Percentiles rank a stretch among this genome's conserved stretches.
phyloP scores from a whole-genome alignment of 2,797 vertebrate species.

The Valencia hispanica region DNA sequence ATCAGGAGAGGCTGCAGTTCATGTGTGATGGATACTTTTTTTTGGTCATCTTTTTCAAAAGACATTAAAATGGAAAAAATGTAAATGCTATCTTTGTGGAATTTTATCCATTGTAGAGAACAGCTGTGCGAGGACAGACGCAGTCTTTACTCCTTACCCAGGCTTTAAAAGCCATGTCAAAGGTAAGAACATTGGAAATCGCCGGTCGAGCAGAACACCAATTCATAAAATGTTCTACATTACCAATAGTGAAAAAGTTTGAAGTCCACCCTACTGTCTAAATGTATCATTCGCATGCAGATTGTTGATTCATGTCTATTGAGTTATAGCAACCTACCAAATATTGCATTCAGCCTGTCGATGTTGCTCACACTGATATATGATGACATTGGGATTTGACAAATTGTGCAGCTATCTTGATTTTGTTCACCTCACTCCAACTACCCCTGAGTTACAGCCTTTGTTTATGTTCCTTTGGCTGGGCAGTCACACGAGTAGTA shows the following conservation, averaged over 20 bases:
- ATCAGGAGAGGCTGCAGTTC: conserved; percentile 39
- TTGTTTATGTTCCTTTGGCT: conserved; percentile 24
- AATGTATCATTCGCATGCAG: background rate
- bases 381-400: background rate
- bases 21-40: conserved; percentile 15
- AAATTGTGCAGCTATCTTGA: background rate
- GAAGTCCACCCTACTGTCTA: background rate
- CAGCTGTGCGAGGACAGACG: conserved; percentile 98
- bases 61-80: conserved; percentile 16
- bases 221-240: background rate
- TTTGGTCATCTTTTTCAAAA: conserved; percentile 5
- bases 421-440: background rate
- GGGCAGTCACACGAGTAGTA: conserved; percentile 91
- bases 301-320: background rate
- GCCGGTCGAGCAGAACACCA: too few relatives aligned
- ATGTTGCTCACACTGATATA: too few relatives aligned
- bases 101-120: conserved; percentile 83
- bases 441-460: background rate
- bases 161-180: conserved; percentile 99
- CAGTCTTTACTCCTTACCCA: conserved; percentile 95
- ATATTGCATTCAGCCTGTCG: background rate
- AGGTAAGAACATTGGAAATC: conserved; percentile 79
- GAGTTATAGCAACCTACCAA: background rate
- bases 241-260: background rate
- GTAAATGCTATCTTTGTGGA: conserved; percentile 20